Percentiles rank a stretch among this genome's conserved stretches.
Conservation (phyloP, 1,140 invertebrate genomes). For the Argopecten irradians region DNA sequence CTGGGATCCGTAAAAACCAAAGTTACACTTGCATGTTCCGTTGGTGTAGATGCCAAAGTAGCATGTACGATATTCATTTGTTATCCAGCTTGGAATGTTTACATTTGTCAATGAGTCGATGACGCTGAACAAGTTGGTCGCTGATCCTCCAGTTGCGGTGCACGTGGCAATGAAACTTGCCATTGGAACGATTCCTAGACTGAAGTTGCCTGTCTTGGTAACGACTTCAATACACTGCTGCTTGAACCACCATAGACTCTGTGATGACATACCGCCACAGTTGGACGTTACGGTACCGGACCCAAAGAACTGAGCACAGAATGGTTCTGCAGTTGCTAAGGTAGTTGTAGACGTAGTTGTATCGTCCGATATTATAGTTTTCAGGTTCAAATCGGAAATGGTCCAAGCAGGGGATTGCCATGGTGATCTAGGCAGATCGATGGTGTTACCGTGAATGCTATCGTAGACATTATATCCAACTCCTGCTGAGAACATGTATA, state of each 20-base stretch:
- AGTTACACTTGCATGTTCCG: constrained; percentile 49
- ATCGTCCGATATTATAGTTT: neutral
- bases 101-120: constrained; percentile 38
- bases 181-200: constrained; percentile 46
- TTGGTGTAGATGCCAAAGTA: constrained; percentile 50
- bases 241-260: constrained; percentile 41
- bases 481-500: constrained; percentile 58
- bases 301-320: constrained; percentile 52
- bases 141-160: constrained; percentile 4
- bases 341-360: neutral
- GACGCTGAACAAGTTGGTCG: constrained; percentile 16
- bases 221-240: constrained; percentile 42
- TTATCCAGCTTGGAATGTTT: constrained; percentile 50
- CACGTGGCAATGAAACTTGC: constrained; percentile 49
- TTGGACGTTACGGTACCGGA: constrained; percentile 25
- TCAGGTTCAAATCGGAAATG: constrained; percentile 49
- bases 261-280: constrained; percentile 36
- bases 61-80: constrained; percentile 51
- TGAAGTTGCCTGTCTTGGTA: constrained; percentile 26
- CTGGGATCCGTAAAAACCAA: constrained; percentile 53
- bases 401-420: constrained; percentile 61
- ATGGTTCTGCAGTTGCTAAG: neutral
- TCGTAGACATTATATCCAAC: constrained; percentile 55
- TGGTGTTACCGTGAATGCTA: constrained; percentile 40
- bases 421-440: constrained; percentile 53